A percentile compares a stretch with the other conserved stretches of the same genome.
These are phyloP conservation scores for Chaetorhynchus papuensis DNA, from an alignment of 2,113 vertebrate species.

Conservation along the genomic window DNA sequence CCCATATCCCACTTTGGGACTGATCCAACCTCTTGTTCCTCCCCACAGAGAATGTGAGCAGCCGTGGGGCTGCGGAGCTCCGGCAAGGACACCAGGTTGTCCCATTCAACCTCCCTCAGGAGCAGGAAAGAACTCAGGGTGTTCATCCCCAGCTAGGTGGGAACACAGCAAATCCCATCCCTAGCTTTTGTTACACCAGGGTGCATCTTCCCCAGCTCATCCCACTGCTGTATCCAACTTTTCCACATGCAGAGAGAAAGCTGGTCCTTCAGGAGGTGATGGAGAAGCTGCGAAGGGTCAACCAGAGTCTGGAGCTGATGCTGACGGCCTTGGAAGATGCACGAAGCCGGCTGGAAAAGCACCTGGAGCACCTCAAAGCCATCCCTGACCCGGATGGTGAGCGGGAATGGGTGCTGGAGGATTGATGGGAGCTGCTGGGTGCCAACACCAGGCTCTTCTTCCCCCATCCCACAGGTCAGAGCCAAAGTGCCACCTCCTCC, in stretches of 20 bases:
- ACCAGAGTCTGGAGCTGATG: conserved; percentile 72
- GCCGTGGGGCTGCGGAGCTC: conserved; percentile 48
- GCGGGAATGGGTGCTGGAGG: neutral
- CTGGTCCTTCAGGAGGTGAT: conserved; percentile 70
- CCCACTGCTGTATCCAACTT: fast-evolving
- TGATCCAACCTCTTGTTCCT: neutral
- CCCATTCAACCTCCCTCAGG: conserved; percentile 56
- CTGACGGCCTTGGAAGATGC: conserved; percentile 67
- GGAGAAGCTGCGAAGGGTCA: conserved; percentile 77
- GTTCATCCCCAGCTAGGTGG: conserved; percentile 68
- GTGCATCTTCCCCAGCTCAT: neutral
- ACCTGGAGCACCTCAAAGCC: conserved; percentile 67
- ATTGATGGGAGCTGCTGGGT: fast-evolving
- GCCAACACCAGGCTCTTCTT: neutral
- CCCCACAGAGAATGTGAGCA: conserved; percentile 73
- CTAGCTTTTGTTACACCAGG: fast-evolving
- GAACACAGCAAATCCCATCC: fast-evolving
- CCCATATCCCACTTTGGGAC: neutral
- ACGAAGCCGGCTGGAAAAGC: conserved; percentile 66
- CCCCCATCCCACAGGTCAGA: conserved; percentile 44
- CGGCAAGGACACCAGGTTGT: conserved; percentile 61
- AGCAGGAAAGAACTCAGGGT: conserved; percentile 62
- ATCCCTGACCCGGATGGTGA: conserved; percentile 75
- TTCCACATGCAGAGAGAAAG: conserved; percentile 46
- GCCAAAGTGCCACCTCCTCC: conserved; percentile 68